Evolutionary conservation across 2,888 invertebrate genomes (phyloP), one percentile per base, ranked within the genome.

Genomic region (Bruchidius siliquastri): DNA sequence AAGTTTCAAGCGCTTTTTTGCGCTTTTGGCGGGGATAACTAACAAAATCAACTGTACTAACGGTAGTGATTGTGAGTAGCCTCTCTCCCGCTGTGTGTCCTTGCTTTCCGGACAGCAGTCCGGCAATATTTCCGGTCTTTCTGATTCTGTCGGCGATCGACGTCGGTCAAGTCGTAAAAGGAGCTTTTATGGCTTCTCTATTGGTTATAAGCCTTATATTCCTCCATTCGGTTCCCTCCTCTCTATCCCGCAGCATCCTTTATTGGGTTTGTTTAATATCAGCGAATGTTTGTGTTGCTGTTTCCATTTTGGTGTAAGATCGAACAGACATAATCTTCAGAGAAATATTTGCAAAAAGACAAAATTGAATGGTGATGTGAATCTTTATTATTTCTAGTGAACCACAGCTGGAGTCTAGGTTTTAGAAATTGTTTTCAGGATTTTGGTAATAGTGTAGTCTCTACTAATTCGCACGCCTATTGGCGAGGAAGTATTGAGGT

Each of bases 141-240:
- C 77, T 74, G 77, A 49, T 49, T 49, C 49, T 13, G 49, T 49
- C 1, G 49, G 74, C 73, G 72, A 76, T 74, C 72, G 74, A 70
- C 79, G 77, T 75, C 76, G 76, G 78, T 79, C 76, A 73, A 75
- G 73, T 74, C 76, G 76, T 76, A 78, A 80, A 80, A 80, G 77
- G 77, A 72, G 77, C 78, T 80, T 80, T 80, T 80, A 80, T 80
- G 77, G 78, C 74, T 76, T 78, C 78, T 76, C 78, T 81, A 80
- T 81, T 79, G 80, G 81, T 80, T 79, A 78, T 77, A 49, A 49
- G 49, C 49, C 49, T 49, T 49, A 18, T 49, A 49, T 49, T 49
- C 49, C 49, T 49, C 49, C 49, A 49, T 49, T 49, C 49, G 49
- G 10, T 49, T 49, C 49, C 49, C 49, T 49, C 49, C 13, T 49